These are phyloP conservation scores for Helicoverpa armigera DNA, from an alignment of 1,140 invertebrate genomes.

Conservation along the genomic window DNA sequence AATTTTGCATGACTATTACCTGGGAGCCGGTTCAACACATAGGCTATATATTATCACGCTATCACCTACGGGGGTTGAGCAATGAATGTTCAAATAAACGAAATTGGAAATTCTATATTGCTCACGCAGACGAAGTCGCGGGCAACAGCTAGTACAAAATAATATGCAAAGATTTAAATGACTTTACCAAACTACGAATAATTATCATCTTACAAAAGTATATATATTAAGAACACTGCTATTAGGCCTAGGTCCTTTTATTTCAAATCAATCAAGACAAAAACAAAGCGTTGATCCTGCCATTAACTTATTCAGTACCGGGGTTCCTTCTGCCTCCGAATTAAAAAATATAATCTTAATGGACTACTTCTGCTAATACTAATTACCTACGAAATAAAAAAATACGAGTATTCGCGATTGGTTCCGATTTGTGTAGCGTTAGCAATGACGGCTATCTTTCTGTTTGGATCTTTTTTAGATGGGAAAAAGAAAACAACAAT, in stretches of 20 bases:
- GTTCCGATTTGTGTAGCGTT: constrained; percentile 65
- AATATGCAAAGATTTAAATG: no score
- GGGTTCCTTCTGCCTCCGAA: background rate
- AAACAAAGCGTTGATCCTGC: constrained; percentile 13
- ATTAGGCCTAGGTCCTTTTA: background rate
- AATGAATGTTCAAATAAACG: no score
- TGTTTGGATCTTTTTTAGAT: constrained; percentile 19
- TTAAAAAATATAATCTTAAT: constrained; percentile 69
- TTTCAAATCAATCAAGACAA: background rate
- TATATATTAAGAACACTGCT: no score
- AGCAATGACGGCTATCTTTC: constrained; percentile 41
- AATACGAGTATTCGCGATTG: constrained; percentile 63
- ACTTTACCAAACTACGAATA: no score
- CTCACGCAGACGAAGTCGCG: no score
- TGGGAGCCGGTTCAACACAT: no score
- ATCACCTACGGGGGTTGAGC: no score
- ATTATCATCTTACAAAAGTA: no score
- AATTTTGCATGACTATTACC: no score
- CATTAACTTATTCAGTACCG: background rate
- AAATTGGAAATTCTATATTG: no score
- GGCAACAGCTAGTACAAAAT: no score
- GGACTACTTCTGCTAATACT: constrained; percentile 69
- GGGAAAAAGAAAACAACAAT: constrained; percentile 27
- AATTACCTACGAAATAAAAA: constrained; percentile 70
- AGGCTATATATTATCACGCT: no score